Evolutionary conservation across 1,140 invertebrate genomes (phyloP).

Genomic region (Camponotus pennsylvanicus): DNA sequence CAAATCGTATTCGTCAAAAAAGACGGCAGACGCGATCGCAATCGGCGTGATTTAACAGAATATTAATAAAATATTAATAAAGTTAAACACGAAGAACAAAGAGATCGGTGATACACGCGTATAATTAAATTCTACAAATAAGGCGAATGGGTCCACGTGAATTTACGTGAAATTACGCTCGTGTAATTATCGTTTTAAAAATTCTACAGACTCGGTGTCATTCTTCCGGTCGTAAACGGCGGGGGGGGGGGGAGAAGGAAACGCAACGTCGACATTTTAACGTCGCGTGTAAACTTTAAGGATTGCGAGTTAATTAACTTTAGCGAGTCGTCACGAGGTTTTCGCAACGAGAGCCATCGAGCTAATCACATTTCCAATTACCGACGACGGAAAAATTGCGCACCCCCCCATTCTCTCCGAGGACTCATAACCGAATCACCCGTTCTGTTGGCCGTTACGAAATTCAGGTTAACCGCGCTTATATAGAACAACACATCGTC

Average conservation of each 20-base stretch:
- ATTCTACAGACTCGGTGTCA: neutral
- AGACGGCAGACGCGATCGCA: neutral
- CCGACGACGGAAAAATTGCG: slow-evolving; percentile 28
- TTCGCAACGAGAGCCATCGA: slow-evolving; percentile 1
- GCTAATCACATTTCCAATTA: slow-evolving; percentile 52
- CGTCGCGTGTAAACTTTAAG: slow-evolving; percentile 41
- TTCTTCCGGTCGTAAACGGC: neutral
- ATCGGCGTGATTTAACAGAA: neutral
- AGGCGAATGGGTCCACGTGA: neutral
- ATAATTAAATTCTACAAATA: neutral
- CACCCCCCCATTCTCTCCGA: neutral
- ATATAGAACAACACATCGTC: slow-evolving; percentile 61
- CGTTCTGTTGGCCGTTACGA: slow-evolving; percentile 39
- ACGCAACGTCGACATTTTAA: slow-evolving; percentile 29
- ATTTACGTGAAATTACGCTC: neutral
- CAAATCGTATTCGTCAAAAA: neutral
- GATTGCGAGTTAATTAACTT: slow-evolving; percentile 53
- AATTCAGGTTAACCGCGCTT: slow-evolving; percentile 71
- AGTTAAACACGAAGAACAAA: neutral
- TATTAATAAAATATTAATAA: neutral
- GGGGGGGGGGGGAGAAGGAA: neutral
- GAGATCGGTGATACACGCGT: neutral
- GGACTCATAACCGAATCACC: slow-evolving; percentile 24
- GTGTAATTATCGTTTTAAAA: slow-evolving; percentile 7
- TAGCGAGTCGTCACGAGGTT: neutral